phyloP scores from a whole-genome alignment of 2,113 vertebrate genomes.

The Pelusios castaneus region DNA sequence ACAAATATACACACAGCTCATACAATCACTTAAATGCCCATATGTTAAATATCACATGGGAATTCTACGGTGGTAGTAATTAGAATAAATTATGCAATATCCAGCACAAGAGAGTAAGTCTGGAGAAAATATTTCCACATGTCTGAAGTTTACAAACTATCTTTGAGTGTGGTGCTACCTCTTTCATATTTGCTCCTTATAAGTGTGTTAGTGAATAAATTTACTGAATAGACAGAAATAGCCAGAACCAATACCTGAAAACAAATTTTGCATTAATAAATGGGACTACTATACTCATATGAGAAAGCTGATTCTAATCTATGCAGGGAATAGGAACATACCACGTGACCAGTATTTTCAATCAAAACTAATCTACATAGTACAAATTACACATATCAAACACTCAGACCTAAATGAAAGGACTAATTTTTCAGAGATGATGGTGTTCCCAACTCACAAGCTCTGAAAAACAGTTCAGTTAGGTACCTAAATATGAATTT shows the following conservation, averaged over 20 bases:
- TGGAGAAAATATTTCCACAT: neutral
- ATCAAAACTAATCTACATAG: neutral
- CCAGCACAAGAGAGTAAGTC: neutral
- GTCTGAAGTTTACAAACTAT: neutral
- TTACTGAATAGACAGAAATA: conserved; percentile 12
- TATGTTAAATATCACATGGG: neutral
- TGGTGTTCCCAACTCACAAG: neutral
- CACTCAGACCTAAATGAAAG: neutral
- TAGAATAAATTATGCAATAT: neutral
- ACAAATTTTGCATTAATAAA: conserved; percentile 24
- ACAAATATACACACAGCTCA: neutral
- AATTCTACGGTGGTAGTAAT: neutral
- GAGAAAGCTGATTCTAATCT: neutral
- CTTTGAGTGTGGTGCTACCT: neutral
- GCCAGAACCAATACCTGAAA: conserved; percentile 37
- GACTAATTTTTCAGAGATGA: neutral
- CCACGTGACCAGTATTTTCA: neutral
- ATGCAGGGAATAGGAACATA: neutral
- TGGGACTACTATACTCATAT: neutral
- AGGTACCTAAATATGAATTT: neutral
- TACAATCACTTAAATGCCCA: neutral
- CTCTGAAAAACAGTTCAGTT: neutral
- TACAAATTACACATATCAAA: neutral
- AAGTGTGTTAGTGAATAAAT: neutral
- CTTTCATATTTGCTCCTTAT: conserved; percentile 1